phyloP scores from a whole-genome alignment of 2,888 invertebrate species.

The Romanomermis culicivorax region DNA sequence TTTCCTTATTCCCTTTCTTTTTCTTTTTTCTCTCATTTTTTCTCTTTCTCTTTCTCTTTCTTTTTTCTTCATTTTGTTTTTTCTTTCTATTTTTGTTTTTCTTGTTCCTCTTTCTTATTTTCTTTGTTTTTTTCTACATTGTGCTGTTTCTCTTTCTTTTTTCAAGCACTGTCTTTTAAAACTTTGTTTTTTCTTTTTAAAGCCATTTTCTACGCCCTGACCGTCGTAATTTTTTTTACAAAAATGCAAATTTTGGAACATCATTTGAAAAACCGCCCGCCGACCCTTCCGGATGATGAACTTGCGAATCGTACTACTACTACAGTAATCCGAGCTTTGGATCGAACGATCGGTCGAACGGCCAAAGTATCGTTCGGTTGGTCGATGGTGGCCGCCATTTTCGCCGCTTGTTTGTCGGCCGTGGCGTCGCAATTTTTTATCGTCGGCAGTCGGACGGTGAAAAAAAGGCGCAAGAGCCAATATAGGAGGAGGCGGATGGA shows the following conservation, averaged over 20 bases:
- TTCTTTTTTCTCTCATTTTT: too few species aligned
- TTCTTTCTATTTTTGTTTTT: too few species aligned
- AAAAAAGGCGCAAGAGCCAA: neutral
- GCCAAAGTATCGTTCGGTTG: conserved; percentile 1
- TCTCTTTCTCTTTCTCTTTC: too few species aligned
- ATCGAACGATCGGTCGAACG: neutral
- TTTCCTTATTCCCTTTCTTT: too few species aligned
- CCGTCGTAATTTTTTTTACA: neutral
- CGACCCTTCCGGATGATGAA: neutral
- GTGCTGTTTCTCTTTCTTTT: too few species aligned
- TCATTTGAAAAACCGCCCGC: too few species aligned
- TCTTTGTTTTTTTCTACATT: too few species aligned
- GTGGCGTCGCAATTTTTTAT: conserved; percentile 2
- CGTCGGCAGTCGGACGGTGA: neutral
- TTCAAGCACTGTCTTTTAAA: neutral
- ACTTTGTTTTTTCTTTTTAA: neutral
- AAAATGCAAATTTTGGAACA: neutral
- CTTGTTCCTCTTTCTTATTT: too few species aligned
- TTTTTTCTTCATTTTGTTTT: too few species aligned
- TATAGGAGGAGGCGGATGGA: neutral
- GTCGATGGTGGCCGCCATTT: conserved; percentile 8
- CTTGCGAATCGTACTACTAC: neutral
- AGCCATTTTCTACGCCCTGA: neutral
- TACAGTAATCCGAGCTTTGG: too few species aligned
- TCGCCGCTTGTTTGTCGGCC: conserved; percentile 1